Evolutionary conservation across 2,797 vertebrate genomes (phyloP).

Genomic region (Lepus oiostolus): DNA sequence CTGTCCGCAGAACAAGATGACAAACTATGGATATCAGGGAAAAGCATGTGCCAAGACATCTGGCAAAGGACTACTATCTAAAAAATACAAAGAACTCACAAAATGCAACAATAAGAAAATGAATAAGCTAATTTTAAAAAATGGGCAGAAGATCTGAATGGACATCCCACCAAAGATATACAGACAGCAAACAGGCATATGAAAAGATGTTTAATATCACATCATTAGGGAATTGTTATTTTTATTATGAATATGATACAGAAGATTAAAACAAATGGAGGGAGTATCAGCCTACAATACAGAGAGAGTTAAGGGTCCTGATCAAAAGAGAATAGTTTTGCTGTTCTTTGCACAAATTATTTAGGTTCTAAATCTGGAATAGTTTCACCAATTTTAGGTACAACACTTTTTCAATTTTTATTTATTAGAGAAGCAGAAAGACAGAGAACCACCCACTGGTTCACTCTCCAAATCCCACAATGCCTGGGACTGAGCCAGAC

Average conservation of each 20-base stretch:
- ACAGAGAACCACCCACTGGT: no score
- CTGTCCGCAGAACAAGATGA: not conserved
- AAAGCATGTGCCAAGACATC: not conserved
- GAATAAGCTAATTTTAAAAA: not conserved
- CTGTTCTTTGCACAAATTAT: not conserved
- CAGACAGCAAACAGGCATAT: not conserved
- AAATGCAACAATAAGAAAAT: slow-evolving; percentile 30
- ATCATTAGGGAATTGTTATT: not conserved
- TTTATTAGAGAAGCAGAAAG: no score
- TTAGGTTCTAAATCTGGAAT: not conserved
- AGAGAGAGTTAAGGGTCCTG: not conserved
- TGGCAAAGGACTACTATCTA: not conserved
- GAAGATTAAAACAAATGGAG: not conserved
- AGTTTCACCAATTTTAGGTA: not conserved
- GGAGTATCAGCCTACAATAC: not conserved
- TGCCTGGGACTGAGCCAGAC: no score
- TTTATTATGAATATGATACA: slow-evolving; percentile 25
- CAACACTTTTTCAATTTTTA: not conserved
- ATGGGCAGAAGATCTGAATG: not conserved
- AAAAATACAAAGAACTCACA: slow-evolving; percentile 3
- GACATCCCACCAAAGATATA: not conserved
- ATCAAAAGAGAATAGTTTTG: slow-evolving; percentile 20
- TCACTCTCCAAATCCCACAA: no score
- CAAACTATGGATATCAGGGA: not conserved
- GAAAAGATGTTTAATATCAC: not conserved